These are phyloP conservation scores for Drosophila murphyi DNA, from an alignment of 1,140 invertebrate species.

Conservation along the genomic window DNA sequence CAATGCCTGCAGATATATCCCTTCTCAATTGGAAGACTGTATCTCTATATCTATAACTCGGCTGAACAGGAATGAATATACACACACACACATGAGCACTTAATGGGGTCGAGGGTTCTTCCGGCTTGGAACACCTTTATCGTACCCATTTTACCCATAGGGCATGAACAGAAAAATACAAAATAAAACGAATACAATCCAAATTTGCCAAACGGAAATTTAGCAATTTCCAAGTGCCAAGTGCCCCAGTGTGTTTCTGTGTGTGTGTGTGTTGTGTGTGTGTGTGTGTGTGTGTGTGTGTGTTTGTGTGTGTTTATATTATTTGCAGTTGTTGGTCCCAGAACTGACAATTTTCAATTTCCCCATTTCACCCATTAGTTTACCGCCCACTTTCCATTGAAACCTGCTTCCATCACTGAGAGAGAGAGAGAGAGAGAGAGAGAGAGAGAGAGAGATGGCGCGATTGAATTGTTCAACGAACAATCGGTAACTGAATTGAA, in stretches of 20 bases:
- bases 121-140: no score
- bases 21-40: no score
- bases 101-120: no score
- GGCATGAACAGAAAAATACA: constrained; percentile 14
- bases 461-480: not conserved
- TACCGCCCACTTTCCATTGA: no score
- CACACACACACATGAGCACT: no score
- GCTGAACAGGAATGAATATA: no score
- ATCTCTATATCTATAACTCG: no score
- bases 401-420: no score
- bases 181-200: constrained; percentile 39
- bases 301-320: not conserved
- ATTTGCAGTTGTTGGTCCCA: constrained; percentile 4
- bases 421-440: no score
- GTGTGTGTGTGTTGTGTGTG: constrained; percentile 19
- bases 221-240: constrained; percentile 50
- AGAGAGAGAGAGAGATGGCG: no score
- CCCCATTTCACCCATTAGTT: no score
- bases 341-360: constrained; percentile 15
- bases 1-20: no score
- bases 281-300: constrained; percentile 25
- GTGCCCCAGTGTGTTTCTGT: constrained; percentile 3
- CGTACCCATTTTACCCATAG: not conserved
- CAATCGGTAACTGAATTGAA: not conserved
- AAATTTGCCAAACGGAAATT: constrained; percentile 76